Evolutionary conservation across 2,113 vertebrate genomes (phyloP).

Genomic region (Salvelinus namaycush): DNA sequence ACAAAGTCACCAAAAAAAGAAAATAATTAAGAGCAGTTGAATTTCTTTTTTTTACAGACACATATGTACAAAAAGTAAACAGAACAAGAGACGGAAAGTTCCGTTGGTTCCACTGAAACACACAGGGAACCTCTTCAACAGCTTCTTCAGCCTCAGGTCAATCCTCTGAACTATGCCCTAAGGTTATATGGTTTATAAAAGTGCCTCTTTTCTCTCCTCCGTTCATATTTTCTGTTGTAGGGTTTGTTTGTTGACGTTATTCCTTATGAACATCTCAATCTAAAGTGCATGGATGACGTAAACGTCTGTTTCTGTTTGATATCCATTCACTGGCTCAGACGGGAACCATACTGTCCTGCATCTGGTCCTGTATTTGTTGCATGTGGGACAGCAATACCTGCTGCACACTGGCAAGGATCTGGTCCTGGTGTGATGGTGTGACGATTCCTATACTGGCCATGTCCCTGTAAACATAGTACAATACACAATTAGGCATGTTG

Average conservation of each 20-base stretch:
- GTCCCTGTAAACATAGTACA: constrained; percentile 73
- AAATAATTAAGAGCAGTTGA: too few species aligned
- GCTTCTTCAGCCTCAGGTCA: not conserved
- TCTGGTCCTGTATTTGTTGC: constrained; percentile 97
- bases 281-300: constrained; percentile 99
- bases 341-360: constrained; percentile 97
- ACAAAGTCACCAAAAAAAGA: too few species aligned
- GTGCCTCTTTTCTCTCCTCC: constrained; percentile 58
- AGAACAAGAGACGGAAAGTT: not conserved
- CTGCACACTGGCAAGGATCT: constrained; percentile 88
- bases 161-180: not conserved
- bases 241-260: constrained; percentile 6
- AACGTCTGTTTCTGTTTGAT: constrained; percentile 76
- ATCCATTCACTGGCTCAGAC: constrained; percentile 81
- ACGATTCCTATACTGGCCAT: constrained; percentile 92
- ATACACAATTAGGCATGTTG: not conserved
- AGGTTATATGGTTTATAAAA: not conserved
- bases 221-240: constrained; percentile 17
- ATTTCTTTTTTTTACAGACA: too few species aligned
- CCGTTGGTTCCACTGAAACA: not conserved
- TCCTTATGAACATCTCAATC: constrained; percentile 69
- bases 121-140: not conserved
- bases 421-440: constrained; percentile 87
- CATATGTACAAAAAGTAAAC: too few species aligned
- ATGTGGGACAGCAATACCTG: constrained; percentile 94